Evolutionary conservation across 2,797 vertebrate species (phyloP), one percentile per base, ranked within the genome.

Genomic region (Lithobates sylvaticus): DNA sequence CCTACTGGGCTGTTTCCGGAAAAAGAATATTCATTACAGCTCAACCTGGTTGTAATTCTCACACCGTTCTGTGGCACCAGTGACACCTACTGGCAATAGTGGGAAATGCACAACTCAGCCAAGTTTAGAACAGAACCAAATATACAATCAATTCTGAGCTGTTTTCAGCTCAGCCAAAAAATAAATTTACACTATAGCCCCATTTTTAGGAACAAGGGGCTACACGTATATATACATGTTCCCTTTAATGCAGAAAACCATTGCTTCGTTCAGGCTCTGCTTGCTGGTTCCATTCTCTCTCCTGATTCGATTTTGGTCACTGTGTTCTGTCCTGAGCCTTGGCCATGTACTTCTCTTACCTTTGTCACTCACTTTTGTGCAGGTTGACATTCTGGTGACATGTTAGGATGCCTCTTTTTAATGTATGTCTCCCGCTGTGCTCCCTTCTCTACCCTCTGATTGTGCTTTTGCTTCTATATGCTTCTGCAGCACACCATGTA

Each of bases 341-440:
- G 50, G 64, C 34, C 71, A 18, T 81, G 26, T 74, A 64, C 42
- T 76, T 78, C 39, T 74, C 68, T 78, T 61, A 78, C 65, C 12
- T 72, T 82, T 71, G 54, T 72, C 67, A 72, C 58, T 78, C 67
- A 74, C 61, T 83, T 73, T 83, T 78, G 81, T 69, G 69, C 86
- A 74, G 81, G 47, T 82, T 81, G 23, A 82, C 79, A 77, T 82
- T 34, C 26, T 64, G 47, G 71, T 81, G 58, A 81, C 61, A 83
- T 82, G 74, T 83, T 78, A 73, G 54, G 76, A 72, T 78, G 75
- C 58, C 76, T 47, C 67, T 79, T 84, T 72, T 73, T 67, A 87
- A 87, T 78, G 61, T 87, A 23, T 77, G 75, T 83, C 39, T 76
- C 42, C 73, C n/a, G 39, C 54, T 83, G 85, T 87, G 69, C 32